Evolutionary conservation across 1,140 invertebrate genomes (phyloP).

Genomic region (Ips nitidus): DNA sequence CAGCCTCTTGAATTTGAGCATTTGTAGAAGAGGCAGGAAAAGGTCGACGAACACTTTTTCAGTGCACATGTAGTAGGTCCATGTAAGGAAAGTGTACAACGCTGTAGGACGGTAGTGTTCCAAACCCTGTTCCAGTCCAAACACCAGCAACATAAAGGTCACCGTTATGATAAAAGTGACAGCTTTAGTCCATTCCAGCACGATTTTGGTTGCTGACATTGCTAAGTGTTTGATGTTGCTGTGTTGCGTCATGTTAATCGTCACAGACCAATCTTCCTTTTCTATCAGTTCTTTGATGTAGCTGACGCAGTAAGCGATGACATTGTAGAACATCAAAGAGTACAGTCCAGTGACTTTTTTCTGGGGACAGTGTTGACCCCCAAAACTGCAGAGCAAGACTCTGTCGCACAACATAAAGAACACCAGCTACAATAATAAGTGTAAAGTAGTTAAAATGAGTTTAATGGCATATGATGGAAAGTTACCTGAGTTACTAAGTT

Average conservation of each 20-base stretch:
- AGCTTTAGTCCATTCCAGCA: constrained; percentile 80
- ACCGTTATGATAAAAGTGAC: constrained; percentile 78
- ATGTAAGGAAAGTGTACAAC: constrained; percentile 65
- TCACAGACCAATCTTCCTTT: constrained; percentile 75
- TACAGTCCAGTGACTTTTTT: constrained; percentile 70
- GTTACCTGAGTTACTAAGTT: constrained; percentile 66
- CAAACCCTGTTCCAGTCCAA: constrained; percentile 73
- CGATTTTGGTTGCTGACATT: constrained; percentile 80
- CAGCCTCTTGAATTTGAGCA: constrained; percentile 61
- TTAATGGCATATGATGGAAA: constrained; percentile 16
- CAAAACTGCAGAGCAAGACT: constrained; percentile 51
- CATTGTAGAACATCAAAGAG: constrained; percentile 80
- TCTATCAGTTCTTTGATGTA: constrained; percentile 72
- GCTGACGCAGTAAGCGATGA: constrained; percentile 72
- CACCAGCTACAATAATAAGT: constrained; percentile 60
- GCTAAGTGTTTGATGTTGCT: constrained; percentile 74
- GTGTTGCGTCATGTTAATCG: constrained; percentile 70
- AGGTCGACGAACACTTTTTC: constrained; percentile 71
- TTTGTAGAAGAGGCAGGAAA: constrained; percentile 59
- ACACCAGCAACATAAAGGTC: constrained; percentile 74
- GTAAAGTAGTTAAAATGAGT: not conserved
- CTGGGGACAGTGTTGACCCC: constrained; percentile 55
- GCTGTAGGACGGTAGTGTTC: constrained; percentile 71
- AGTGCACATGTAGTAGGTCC: constrained; percentile 70
- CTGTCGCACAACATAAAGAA: constrained; percentile 74